phyloP scores from a whole-genome alignment of 1,140 invertebrate species.

The Aphaenogaster floridana region DNA sequence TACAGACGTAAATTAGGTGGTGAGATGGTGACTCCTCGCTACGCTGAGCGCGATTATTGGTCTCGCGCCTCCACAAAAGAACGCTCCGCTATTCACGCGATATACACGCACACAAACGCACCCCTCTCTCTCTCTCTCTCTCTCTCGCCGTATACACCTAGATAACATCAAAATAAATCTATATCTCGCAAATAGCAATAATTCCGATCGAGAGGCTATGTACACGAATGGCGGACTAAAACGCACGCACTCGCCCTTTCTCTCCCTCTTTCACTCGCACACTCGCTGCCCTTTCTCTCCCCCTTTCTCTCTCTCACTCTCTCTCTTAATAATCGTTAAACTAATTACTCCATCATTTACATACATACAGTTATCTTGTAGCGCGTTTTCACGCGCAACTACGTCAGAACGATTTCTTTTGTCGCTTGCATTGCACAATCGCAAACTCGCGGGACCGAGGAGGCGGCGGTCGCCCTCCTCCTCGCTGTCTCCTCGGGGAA shows the following conservation, averaged over 20 bases:
- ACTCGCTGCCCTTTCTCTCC: conserved; percentile 12
- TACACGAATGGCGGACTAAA: conserved; percentile 80
- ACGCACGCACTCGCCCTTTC: conserved; percentile 31
- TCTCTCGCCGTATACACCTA: conserved; percentile 83
- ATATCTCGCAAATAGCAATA: conserved; percentile 81
- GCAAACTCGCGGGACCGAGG: neutral
- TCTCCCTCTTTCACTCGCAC: conserved; percentile 21
- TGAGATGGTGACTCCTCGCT: conserved; percentile 71
- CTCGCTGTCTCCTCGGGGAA: conserved; percentile 4
- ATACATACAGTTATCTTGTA: conserved; percentile 69
- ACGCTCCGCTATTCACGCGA: conserved; percentile 32
- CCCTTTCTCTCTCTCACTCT: conserved; percentile 34
- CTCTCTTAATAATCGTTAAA: conserved; percentile 25
- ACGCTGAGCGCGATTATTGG: conserved; percentile 66
- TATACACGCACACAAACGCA: neutral
- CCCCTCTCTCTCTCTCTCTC: neutral
- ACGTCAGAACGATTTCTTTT: conserved; percentile 46
- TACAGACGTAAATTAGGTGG: conserved; percentile 82
- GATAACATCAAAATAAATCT: conserved; percentile 88
- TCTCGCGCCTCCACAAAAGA: conserved; percentile 6
- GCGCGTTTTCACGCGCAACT: conserved; percentile 59
- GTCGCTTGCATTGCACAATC: conserved; percentile 1
- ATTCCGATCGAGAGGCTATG: conserved; percentile 80
- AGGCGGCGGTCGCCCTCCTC: neutral
- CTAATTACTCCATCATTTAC: conserved; percentile 65